These are phyloP conservation scores for Adela reaumurella DNA, from an alignment of 2,888 invertebrate genomes.

Conservation along the genomic window DNA sequence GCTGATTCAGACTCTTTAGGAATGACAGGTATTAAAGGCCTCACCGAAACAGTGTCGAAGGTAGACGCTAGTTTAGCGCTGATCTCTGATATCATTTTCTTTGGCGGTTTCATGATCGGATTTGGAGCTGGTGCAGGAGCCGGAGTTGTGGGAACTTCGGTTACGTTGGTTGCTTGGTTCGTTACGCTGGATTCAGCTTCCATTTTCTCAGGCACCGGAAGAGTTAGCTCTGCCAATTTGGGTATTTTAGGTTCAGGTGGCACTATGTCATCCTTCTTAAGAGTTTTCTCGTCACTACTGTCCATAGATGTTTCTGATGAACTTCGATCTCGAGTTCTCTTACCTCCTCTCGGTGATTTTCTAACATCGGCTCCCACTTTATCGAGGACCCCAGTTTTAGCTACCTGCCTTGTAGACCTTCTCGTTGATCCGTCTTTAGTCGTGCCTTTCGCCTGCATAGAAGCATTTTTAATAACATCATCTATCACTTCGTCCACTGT, in stretches of 20 bases:
- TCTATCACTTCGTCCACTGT: slow-evolving; percentile 88
- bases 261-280: slow-evolving; percentile 26
- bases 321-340: slow-evolving; percentile 61
- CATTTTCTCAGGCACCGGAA: not conserved
- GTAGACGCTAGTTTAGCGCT: slow-evolving; percentile 35
- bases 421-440: slow-evolving; percentile 35
- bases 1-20: not conserved
- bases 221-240: slow-evolving; percentile 20
- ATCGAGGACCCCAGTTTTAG: slow-evolving; percentile 24
- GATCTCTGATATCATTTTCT: slow-evolving; percentile 46
- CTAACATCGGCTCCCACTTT: slow-evolving; percentile 35
- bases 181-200: not conserved
- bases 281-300: slow-evolving; percentile 55
- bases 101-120: slow-evolving; percentile 40
- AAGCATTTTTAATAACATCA: slow-evolving; percentile 74
- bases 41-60: slow-evolving; percentile 28
- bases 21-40: slow-evolving; percentile 7
- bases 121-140: slow-evolving; percentile 19
- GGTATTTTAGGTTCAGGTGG: slow-evolving; percentile 26
- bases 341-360: slow-evolving; percentile 63
- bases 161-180: slow-evolving; percentile 6
- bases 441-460: slow-evolving; percentile 26
- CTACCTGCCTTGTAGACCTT: slow-evolving; percentile 55
- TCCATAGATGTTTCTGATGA: slow-evolving; percentile 64
- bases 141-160: slow-evolving; percentile 13